A percentile compares a stretch with the other conserved stretches of the same genome.
Evolutionary conservation across 2,113 vertebrate genomes (phyloP).

Genomic region (Cephalopterus ornatus): DNA sequence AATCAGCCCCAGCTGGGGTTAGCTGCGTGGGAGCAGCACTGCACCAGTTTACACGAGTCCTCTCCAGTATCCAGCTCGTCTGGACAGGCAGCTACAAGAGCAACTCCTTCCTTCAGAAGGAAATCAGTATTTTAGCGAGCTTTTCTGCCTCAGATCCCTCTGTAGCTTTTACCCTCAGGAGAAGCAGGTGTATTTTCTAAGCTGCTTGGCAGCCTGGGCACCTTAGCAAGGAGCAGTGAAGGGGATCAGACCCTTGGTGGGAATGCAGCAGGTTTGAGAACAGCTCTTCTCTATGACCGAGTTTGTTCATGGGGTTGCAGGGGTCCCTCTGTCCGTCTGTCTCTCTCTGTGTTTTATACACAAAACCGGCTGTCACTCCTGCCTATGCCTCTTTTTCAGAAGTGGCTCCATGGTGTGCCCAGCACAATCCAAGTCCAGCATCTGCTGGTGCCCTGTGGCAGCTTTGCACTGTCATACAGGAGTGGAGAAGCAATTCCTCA

Average conservation of each 20-base stretch:
- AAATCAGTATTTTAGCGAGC: constrained; percentile 1
- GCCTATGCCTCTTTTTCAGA: background rate
- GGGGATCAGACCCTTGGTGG: background rate
- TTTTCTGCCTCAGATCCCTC: background rate
- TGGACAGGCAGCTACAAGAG: background rate
- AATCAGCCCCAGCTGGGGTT: background rate
- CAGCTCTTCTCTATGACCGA: background rate
- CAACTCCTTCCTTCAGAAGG: background rate
- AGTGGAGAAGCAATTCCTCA: background rate
- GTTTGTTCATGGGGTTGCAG: background rate
- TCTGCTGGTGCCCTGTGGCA: background rate
- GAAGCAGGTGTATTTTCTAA: background rate
- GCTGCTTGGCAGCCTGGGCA: background rate
- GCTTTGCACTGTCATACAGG: background rate
- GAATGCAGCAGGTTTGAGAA: background rate
- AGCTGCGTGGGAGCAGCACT: background rate
- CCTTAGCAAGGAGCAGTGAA: background rate
- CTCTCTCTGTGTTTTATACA: background rate
- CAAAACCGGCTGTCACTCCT: background rate
- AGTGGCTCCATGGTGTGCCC: fast-evolving
- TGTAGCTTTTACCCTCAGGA: background rate
- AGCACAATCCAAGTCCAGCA: background rate
- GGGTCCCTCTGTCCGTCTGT: fast-evolving
- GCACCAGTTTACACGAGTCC: background rate
- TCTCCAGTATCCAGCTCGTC: background rate